Conservation (phyloP, 2,797 vertebrate genomes). For the Valencia hispanica region DNA sequence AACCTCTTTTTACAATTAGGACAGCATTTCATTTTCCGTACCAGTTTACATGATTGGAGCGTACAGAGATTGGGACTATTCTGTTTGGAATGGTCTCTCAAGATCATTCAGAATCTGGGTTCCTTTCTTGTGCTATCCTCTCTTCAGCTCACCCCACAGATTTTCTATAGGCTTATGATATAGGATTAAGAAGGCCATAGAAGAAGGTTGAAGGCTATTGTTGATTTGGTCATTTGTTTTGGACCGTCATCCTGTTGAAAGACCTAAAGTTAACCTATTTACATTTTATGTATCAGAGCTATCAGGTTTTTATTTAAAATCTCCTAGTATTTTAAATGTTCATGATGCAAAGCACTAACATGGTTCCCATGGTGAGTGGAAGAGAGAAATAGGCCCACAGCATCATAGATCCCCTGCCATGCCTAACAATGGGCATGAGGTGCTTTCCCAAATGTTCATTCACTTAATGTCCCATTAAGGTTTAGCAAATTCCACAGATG, state of each 20-base stretch:
- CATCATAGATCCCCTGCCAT: too few relatives aligned
- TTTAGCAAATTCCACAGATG: too few relatives aligned
- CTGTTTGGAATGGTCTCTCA: neutral
- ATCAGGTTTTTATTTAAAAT: too few relatives aligned
- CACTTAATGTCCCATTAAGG: too few relatives aligned
- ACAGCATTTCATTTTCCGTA: neutral
- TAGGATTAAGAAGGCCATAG: neutral
- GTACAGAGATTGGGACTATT: neutral
- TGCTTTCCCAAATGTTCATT: too few relatives aligned
- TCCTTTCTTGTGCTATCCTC: neutral
- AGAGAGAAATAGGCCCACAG: too few relatives aligned
- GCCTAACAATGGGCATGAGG: too few relatives aligned
- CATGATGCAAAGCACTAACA: too few relatives aligned
- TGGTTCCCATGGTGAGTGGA: too few relatives aligned
- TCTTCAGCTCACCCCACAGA: neutral
- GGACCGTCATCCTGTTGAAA: neutral
- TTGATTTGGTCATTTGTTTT: neutral
- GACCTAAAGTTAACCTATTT: neutral
- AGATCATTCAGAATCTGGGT: neutral
- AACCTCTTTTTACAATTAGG: neutral
- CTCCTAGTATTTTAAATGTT: too few relatives aligned
- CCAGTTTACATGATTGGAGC: neutral
- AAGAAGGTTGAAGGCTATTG: neutral
- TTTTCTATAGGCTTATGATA: neutral
- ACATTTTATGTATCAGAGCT: too few relatives aligned